Percentiles rank a stretch among this genome's conserved stretches.
phyloP scores from a whole-genome alignment of 2,888 invertebrate genomes.

The Polydrusus pterygomalis region DNA sequence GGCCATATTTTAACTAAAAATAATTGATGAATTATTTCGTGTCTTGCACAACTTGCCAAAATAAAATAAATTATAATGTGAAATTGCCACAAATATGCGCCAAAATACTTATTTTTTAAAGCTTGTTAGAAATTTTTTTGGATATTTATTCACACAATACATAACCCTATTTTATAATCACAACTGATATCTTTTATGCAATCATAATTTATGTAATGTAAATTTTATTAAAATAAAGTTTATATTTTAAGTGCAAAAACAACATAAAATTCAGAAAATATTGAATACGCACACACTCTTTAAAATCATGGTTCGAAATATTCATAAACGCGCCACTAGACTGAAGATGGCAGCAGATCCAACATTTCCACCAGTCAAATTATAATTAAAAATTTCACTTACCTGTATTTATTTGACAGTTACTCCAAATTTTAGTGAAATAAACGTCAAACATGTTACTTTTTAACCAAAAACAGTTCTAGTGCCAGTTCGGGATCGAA shows the following conservation, averaged over 20 bases:
- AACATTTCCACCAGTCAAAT: slow-evolving; percentile 15
- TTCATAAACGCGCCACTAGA: neutral
- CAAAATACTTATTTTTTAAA: neutral
- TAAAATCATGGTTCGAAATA: neutral
- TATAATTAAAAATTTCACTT: neutral
- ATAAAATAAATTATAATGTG: neutral
- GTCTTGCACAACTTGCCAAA: slow-evolving; percentile 6
- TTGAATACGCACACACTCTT: neutral
- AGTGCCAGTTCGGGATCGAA: slow-evolving; percentile 14
- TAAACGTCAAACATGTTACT: slow-evolving; percentile 30
- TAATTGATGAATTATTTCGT: slow-evolving; percentile 13
- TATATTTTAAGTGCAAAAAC: too few species aligned
- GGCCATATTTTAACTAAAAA: neutral
- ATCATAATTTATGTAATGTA: too few species aligned
- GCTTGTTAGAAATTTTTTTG: neutral
- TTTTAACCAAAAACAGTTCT: slow-evolving; percentile 27
- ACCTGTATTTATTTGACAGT: slow-evolving; percentile 29
- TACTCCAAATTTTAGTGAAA: slow-evolving; percentile 35
- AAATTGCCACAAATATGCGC: neutral
- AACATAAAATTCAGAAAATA: neutral
- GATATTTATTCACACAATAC: too few species aligned
- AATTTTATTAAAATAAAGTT: too few species aligned
- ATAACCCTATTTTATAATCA: too few species aligned
- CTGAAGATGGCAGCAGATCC: slow-evolving; percentile 35
- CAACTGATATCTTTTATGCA: too few species aligned